Evolutionary conservation across 2,888 invertebrate genomes (phyloP).

Genomic region (Allophyes oxyacanthae): DNA sequence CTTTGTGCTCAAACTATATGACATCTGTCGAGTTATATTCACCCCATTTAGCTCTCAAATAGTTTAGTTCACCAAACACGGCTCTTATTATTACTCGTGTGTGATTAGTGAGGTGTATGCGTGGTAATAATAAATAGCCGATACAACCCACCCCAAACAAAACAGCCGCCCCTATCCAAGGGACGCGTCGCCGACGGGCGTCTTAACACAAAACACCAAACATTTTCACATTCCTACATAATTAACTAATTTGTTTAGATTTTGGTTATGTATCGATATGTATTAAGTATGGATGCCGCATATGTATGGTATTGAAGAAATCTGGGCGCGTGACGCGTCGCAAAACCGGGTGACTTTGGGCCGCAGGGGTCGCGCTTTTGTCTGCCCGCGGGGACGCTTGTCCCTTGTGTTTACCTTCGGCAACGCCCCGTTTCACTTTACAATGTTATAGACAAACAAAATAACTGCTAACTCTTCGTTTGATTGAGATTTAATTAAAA

Average conservation of each 20-base stretch:
- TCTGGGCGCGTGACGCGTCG: conserved; percentile 65
- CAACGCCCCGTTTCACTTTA: conserved; percentile 69
- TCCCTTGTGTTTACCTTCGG: conserved; percentile 72
- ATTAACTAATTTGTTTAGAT: conserved; percentile 59
- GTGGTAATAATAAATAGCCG: conserved; percentile 82
- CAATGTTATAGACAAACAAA: conserved; percentile 62
- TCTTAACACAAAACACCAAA: conserved; percentile 66
- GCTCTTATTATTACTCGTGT: conserved; percentile 68
- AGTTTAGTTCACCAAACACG: conserved; percentile 57
- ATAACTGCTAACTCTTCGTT: conserved; percentile 18
- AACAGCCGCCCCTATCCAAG: conserved; percentile 63
- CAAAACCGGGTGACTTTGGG: conserved; percentile 54
- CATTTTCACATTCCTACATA: conserved; percentile 27
- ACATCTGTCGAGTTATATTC: conserved; percentile 67
- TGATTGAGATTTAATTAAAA: conserved; percentile 26
- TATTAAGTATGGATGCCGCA: conserved; percentile 16
- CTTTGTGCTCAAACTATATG: conserved; percentile 51
- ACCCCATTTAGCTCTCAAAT: conserved; percentile 65
- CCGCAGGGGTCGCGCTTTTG: conserved; percentile 72
- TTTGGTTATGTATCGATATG: conserved; percentile 45
- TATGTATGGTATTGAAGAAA: conserved; percentile 50
- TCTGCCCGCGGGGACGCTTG: conserved; percentile 67
- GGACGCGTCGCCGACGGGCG: conserved; percentile 66
- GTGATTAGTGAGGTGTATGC: conserved; percentile 72
- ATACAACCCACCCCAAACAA: conserved; percentile 69